Evolutionary conservation across 2,797 vertebrate genomes (phyloP).

Genomic region (Pteronotus mesoamericanus): DNA sequence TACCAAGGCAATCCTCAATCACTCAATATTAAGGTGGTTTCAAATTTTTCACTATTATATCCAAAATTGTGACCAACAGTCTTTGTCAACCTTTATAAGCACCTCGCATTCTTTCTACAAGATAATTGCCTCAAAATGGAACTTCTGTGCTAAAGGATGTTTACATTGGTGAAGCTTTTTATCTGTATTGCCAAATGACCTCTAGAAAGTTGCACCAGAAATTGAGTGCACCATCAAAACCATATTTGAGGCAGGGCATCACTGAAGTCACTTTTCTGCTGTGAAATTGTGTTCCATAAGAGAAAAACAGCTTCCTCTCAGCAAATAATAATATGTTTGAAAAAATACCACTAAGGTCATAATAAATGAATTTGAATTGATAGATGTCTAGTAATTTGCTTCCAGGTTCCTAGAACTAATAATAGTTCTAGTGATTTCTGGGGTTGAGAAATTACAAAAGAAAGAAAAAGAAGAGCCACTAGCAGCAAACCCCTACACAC

Average conservation of each 20-base stretch:
- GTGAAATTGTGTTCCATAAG: background rate
- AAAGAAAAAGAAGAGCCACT: background rate
- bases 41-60: background rate
- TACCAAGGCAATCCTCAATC: background rate
- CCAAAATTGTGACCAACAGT: background rate
- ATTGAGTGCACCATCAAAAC: background rate
- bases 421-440: background rate
- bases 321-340: background rate
- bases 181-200: background rate
- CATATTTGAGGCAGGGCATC: background rate
- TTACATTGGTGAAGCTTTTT: constrained; percentile 18
- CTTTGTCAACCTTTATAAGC: background rate
- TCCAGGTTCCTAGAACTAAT: background rate
- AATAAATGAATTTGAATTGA: background rate
- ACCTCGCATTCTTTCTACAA: background rate
- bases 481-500: background rate
- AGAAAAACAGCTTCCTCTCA: background rate
- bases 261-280: background rate
- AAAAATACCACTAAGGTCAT: background rate
- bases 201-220: background rate
- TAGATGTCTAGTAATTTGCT: background rate
- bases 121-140: background rate
- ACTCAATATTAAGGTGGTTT: constrained; percentile 24
- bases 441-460: constrained; percentile 12
- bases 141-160: background rate